Percentiles rank a stretch among this genome's conserved stretches.
These are phyloP conservation scores for Abrostola tripartita DNA, from an alignment of 2,888 invertebrate genomes.

Conservation along the genomic window DNA sequence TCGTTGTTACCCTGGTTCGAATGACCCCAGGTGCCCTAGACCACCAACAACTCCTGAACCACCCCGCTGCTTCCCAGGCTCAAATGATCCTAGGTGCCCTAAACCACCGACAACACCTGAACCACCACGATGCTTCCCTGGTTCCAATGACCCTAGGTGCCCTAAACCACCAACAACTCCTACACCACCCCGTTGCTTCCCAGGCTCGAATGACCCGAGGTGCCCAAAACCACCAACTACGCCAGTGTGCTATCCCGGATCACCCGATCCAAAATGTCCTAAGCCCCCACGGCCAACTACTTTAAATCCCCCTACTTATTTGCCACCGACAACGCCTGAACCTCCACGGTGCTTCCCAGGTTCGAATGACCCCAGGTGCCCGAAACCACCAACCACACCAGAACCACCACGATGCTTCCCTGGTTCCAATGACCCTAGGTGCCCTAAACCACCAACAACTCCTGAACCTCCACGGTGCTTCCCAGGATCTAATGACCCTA, in stretches of 20 bases:
- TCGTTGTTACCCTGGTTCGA: conserved; percentile 38
- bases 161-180: conserved; percentile 61
- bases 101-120: conserved; percentile 56
- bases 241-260: conserved; percentile 60
- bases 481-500: conserved; percentile 45
- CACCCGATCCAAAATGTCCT: conserved; percentile 56
- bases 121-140: conserved; percentile 48
- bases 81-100: conserved; percentile 48
- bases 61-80: conserved; percentile 56
- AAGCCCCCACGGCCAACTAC: conserved; percentile 42
- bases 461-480: conserved; percentile 42
- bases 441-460: conserved; percentile 57
- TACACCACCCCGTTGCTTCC: conserved; percentile 58
- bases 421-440: conserved; percentile 48
- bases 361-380: conserved; percentile 45
- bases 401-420: conserved; percentile 52
- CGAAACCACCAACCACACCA: conserved; percentile 59
- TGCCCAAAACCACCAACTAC: conserved; percentile 59
- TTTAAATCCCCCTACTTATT: conserved; percentile 59
- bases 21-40: conserved; percentile 58
- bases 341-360: conserved; percentile 56
- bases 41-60: conserved; percentile 56
- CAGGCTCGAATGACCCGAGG: conserved; percentile 51
- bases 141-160: conserved; percentile 57
- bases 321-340: conserved; percentile 56